Evolutionary conservation across 2,797 vertebrate genomes (phyloP), one percentile per base, ranked within the genome.

Genomic region (Centroberyx gerrardi): DNA sequence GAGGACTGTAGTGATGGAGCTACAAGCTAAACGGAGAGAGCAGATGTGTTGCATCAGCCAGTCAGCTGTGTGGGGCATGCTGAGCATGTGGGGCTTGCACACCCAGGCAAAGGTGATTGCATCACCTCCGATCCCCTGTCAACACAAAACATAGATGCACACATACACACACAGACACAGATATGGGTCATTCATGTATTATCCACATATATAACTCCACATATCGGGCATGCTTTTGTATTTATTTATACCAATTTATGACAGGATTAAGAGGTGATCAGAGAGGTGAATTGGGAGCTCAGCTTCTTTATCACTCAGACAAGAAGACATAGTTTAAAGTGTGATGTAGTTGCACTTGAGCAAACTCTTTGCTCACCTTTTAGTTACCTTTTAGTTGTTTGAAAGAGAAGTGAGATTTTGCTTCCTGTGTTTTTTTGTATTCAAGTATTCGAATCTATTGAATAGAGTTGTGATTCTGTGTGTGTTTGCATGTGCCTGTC

Each of bases 1-100:
- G 74, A 74, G 54, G 51, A 40, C 67, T 58, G 66, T 17, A 38
- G 60, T 67, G 74, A 63, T 51, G 64, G 63, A 80, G 76, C 51
- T 76, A 53, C 28, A 27, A 69, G 74, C 52, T 55, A 7, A 68
- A 86, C 55, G 33, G 2, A 17, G 5, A 65, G 17, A 78, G 55
- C 48, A n/a, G 53, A 33, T 1, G 5, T 55, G 64, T 91, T 92
- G 59, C 88, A 48, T 92, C 90, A 90, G 74, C 31, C n/a, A 18
- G n/a, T 79, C 61, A 56, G 52, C 73, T 76, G 69, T 67, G 64
- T 73, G 64, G 33, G 12, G 17, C 31, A 14, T 42, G 18, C 4
- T 2, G 46, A 63, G 70, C 7, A 0, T 67, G 63, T 42, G 75
- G 56, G 78, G 61, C 70, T 89, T 88, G 72, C 82, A 75, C 29